phyloP scores from a whole-genome alignment of 2,888 invertebrate genomes.

The Sicus ferrugineus region DNA sequence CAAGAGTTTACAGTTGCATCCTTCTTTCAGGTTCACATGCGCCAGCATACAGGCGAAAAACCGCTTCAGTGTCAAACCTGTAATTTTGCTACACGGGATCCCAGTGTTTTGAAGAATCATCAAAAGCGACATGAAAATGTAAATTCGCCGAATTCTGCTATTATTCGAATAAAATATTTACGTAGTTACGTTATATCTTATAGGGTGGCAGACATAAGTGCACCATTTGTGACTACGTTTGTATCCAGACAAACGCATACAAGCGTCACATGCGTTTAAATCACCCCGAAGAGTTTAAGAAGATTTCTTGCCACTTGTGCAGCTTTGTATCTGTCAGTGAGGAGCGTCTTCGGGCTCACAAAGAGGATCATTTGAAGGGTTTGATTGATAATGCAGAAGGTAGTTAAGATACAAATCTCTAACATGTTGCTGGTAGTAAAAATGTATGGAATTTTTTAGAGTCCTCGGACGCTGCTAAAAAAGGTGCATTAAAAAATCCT shows the following conservation, averaged over 20 bases:
- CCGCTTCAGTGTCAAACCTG: constrained; percentile 77
- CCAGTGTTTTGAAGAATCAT: constrained; percentile 76
- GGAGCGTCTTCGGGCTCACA: constrained; percentile 52
- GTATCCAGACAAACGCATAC: constrained; percentile 75
- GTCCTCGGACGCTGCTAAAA: constrained; percentile 50
- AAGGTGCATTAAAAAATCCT: constrained; percentile 46
- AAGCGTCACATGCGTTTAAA: constrained; percentile 70
- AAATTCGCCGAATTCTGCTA: background rate
- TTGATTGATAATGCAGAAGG: constrained; percentile 54
- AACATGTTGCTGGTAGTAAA: background rate
- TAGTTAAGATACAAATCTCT: constrained; percentile 13
- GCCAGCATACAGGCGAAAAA: constrained; percentile 82
- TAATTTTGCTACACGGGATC: constrained; percentile 76
- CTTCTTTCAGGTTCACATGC: constrained; percentile 70
- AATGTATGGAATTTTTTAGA: constrained; percentile 42
- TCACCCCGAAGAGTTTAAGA: constrained; percentile 65
- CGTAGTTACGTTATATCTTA: constrained; percentile 13
- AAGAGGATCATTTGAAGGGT: constrained; percentile 58
- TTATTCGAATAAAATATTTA: background rate
- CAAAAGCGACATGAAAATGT: constrained; percentile 69
- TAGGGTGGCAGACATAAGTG: constrained; percentile 70
- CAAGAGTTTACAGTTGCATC: too few relatives aligned
- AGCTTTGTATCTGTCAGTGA: constrained; percentile 56
- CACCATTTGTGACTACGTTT: constrained; percentile 72
- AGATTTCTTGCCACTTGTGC: constrained; percentile 58